Evolutionary conservation across 2,797 vertebrate genomes (phyloP).

Genomic region (Cyclopterus lumpus): DNA sequence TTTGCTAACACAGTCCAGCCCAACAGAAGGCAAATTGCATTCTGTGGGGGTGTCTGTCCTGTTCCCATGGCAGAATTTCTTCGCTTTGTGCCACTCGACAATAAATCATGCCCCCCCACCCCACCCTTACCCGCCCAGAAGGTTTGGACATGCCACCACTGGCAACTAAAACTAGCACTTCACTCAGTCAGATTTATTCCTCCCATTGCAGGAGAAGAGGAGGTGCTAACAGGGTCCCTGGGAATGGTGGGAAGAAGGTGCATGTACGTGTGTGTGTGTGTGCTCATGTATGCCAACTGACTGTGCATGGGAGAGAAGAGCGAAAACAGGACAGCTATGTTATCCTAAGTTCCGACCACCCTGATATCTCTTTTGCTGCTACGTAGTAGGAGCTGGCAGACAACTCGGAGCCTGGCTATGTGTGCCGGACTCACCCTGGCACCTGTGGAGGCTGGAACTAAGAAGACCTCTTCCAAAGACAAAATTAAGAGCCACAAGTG

Average conservation of each 20-base stretch:
- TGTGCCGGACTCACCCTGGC: constrained; percentile 39
- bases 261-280: constrained; percentile 7
- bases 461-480: constrained; percentile 47
- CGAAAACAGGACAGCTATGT: constrained; percentile 34
- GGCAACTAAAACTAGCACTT: constrained; percentile 81
- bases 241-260: constrained; percentile 64
- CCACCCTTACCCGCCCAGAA: constrained; percentile 32
- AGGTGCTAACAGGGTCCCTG: constrained; percentile 80
- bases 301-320: constrained; percentile 5
- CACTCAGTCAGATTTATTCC: constrained; percentile 82
- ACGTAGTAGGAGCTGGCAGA: constrained; percentile 27
- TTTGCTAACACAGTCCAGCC: constrained; percentile 74
- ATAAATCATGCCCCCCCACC: constrained; percentile 76
- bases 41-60: constrained; percentile 70
- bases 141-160: constrained; percentile 76
- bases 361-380: constrained; percentile 29
- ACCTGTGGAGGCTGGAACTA: constrained; percentile 45
- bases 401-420: constrained; percentile 33
- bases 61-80: constrained; percentile 73
- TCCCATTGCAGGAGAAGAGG: constrained; percentile 67
- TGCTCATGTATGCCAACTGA: constrained; percentile 22
- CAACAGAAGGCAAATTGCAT: constrained; percentile 76
- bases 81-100: constrained; percentile 70
- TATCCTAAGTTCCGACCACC: constrained; percentile 60
- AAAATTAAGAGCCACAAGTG: constrained; percentile 48